A percentile compares a stretch with the other conserved stretches of the same genome.
Conservation (phyloP, 2,113 vertebrate species). For the Trematomus loennbergii region DNA sequence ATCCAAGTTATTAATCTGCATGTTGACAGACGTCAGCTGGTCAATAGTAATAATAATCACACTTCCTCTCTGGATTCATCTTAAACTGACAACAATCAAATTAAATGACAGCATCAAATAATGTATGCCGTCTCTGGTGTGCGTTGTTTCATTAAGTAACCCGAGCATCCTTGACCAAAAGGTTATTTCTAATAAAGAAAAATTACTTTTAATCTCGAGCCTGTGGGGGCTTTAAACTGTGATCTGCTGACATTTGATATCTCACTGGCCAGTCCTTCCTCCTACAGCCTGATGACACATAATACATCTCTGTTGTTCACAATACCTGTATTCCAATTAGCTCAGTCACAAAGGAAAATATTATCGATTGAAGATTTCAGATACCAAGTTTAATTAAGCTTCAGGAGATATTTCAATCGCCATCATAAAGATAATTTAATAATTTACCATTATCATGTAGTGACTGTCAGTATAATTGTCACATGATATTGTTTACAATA, state of each 20-base stretch:
- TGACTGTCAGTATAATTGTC: too few relatives aligned
- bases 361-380: background rate
- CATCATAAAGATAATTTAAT: too few relatives aligned
- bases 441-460: too few relatives aligned
- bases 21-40: background rate
- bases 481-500: too few relatives aligned
- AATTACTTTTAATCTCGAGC: slow-evolving; percentile 21
- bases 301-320: background rate
- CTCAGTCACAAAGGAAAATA: background rate
- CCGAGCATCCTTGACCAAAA: background rate
- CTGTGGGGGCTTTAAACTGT: background rate
- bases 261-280: background rate
- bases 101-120: slow-evolving; percentile 10
- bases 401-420: background rate
- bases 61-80: slow-evolving; percentile 8
- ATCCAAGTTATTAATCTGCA: slow-evolving; percentile 6
- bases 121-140: slow-evolving; percentile 19
- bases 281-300: background rate
- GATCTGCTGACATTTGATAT: slow-evolving; percentile 31
- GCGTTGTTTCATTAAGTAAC: slow-evolving; percentile 31
- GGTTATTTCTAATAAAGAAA: slow-evolving; percentile 45
- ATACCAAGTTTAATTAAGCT: background rate
- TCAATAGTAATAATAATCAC: slow-evolving; percentile 36
- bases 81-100: slow-evolving; percentile 21
- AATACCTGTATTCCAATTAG: background rate